These are phyloP conservation scores for Drymodes brunneopygia DNA, from an alignment of 2,113 vertebrate genomes.

Conservation along the genomic window DNA sequence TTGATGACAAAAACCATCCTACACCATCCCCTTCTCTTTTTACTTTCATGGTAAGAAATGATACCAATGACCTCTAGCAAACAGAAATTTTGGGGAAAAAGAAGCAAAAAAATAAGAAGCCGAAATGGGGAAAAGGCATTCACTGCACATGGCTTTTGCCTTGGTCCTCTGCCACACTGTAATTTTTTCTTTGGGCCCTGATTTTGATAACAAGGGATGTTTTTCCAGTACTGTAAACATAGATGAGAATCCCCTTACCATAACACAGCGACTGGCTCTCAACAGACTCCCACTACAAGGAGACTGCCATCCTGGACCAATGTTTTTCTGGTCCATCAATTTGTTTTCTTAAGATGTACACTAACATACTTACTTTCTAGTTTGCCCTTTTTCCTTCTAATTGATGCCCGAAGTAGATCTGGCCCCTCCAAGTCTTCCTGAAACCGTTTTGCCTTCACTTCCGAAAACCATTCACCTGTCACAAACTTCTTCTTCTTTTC, in stretches of 20 bases:
- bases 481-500: slow-evolving; percentile 75
- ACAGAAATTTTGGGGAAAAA: not conserved
- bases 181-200: not conserved
- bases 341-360: not conserved
- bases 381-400: slow-evolving; percentile 54
- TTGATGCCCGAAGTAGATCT: slow-evolving; percentile 60
- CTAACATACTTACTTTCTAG: slow-evolving; percentile 41
- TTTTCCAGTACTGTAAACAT: not conserved
- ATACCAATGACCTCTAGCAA: not conserved
- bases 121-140: not conserved
- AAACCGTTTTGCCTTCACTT: slow-evolving; percentile 70
- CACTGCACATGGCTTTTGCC: not conserved
- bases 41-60: not conserved
- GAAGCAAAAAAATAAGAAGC: not conserved
- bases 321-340: not conserved
- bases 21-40: not conserved
- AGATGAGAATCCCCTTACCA: not conserved
- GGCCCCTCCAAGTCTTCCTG: slow-evolving; percentile 61
- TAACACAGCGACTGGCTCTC: not conserved
- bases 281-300: not conserved
- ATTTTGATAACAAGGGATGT: not conserved
- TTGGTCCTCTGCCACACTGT: not conserved
- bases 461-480: slow-evolving; percentile 70
- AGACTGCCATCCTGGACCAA: not conserved
- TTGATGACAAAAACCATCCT: not conserved